Evolutionary conservation across 1,140 invertebrate species (phyloP), one percentile per base, ranked within the genome.

Genomic region (Sarcophaga peregrina): DNA sequence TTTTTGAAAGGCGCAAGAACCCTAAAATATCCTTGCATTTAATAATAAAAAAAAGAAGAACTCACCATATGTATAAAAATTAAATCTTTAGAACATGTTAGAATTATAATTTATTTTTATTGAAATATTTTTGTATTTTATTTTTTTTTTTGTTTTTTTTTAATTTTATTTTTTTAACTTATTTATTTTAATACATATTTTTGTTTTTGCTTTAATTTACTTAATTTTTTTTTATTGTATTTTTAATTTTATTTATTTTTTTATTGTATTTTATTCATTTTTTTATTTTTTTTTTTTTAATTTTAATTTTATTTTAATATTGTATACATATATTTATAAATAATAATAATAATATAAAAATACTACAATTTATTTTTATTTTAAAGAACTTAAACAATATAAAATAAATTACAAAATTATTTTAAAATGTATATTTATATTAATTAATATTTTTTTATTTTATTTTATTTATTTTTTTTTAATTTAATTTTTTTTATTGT

Each of bases 341-440:
- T 58, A 68, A 8, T 15, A 68, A 68, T 58, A n/a, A 58, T 13
- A 58, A 58, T n/a, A 7, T 58, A 58, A 58, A 37, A 37, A 37
- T 37, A 37, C 25, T 37, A 37, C 25, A 37, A 37, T 37, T 37
- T 37, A 2, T 37, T 37, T 58, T 13, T 58, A 58, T 15, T n/a
- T n/a, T 15, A 58, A 58, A 58, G 15, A 58, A 58, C n/a, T 58
- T 58, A 58, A 58, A 58, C 4, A 58, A n/a, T 58, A 58, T 15
- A n/a, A 58, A 58, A 58, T 68, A 68, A 68, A 68, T 68, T 68
- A 68, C 62, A 68, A 25, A 25, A 8, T n/a, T 68, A 20, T 20
- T 25, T 20, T 25, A 37, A 2, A 37, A 37, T n/a, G 4, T 37
- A 37, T 37, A 68, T 62, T n/a, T 17, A n/a, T 58, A 58, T n/a